These are phyloP conservation scores for Pararge aegeria DNA, from an alignment of 1,140 invertebrate species.

Conservation along the genomic window DNA sequence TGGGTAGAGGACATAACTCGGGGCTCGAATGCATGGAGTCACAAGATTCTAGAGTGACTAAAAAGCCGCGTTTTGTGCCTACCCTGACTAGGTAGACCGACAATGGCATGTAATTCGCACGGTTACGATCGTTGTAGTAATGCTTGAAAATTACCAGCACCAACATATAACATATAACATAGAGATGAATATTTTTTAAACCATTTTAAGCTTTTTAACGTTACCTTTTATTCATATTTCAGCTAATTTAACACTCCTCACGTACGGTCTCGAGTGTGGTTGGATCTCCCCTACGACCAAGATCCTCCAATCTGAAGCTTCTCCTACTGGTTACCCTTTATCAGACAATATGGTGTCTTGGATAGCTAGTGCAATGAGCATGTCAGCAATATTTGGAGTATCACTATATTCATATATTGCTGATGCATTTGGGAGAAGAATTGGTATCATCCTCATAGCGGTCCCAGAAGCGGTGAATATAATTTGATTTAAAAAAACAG, in stretches of 20 bases:
- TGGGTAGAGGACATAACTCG: no score
- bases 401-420: slow-evolving; percentile 17
- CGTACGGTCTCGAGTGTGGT: slow-evolving; percentile 23
- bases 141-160: no score
- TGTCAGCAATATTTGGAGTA: slow-evolving; percentile 19
- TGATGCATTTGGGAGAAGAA: slow-evolving; percentile 22
- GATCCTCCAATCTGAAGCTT: slow-evolving; percentile 19
- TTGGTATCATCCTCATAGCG: slow-evolving; percentile 21
- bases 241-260: slow-evolving; percentile 17
- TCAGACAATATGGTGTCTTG: slow-evolving; percentile 18
- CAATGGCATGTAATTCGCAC: no score
- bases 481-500: no score
- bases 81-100: no score
- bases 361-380: slow-evolving; percentile 26
- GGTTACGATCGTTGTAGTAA: no score
- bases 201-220: background rate
- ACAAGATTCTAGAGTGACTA: no score
- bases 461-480: slow-evolving; percentile 16
- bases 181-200: no score
- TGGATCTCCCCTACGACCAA: slow-evolving; percentile 30
- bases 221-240: slow-evolving; percentile 4
- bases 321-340: slow-evolving; percentile 14
- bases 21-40: no score
- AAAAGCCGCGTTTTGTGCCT: no score
- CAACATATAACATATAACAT: no score